Conservation (phyloP, 2,797 vertebrate species). For the Hephaestus fuliginosus region DNA sequence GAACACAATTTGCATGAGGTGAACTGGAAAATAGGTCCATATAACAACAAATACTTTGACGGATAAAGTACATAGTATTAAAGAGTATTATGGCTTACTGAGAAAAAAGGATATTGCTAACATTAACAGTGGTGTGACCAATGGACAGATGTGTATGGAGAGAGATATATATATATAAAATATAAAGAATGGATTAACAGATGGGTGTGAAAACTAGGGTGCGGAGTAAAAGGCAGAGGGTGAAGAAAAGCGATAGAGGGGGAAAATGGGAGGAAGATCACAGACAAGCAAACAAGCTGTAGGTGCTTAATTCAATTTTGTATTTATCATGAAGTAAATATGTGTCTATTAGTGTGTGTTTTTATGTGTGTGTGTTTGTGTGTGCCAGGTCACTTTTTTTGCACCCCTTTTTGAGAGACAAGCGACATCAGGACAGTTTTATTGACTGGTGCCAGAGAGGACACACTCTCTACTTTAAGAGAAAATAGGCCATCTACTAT, state of each 20-base stretch:
- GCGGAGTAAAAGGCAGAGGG: background rate
- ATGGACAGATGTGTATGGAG: background rate
- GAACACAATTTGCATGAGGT: background rate
- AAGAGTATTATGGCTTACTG: background rate
- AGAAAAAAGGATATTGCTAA: background rate
- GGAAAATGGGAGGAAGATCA: background rate
- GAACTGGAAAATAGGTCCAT: background rate
- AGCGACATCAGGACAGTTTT: conserved; percentile 45
- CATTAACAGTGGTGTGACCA: background rate
- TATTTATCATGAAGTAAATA: conserved; percentile 6
- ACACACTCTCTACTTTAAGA: conserved; percentile 59
- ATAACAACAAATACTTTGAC: background rate
- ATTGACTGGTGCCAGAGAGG: conserved; percentile 68
- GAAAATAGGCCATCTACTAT: conserved; percentile 75
- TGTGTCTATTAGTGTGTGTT: background rate
- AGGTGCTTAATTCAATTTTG: background rate
- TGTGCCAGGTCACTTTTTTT: background rate
- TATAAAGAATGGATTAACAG: background rate
- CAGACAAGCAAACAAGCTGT: background rate
- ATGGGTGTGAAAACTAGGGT: background rate
- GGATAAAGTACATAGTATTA: background rate
- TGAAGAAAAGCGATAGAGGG: background rate
- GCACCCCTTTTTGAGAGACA: background rate
- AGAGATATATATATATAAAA: too few relatives aligned
- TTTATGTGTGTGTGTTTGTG: background rate